Conservation (phyloP, 2,113 vertebrate species). For the Pteruthius melanotis region DNA sequence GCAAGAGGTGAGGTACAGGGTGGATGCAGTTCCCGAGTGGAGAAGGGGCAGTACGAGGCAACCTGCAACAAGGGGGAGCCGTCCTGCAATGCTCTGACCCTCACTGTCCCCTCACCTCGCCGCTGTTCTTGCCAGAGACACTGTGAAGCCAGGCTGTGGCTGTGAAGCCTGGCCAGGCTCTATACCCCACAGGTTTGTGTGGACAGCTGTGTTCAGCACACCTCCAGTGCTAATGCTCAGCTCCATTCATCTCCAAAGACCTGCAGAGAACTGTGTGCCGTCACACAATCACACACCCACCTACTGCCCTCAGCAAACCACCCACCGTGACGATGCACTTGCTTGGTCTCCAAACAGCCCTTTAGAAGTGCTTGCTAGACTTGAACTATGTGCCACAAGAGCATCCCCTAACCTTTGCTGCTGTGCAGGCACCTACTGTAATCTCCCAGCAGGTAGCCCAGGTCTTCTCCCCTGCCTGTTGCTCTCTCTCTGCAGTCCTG, state of each 20-base stretch:
- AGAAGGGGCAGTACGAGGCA: neutral
- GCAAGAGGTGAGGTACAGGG: neutral
- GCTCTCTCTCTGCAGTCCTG: neutral
- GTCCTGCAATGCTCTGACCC: neutral
- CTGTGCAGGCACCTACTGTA: neutral
- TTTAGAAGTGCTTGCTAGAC: neutral
- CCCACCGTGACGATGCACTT: neutral
- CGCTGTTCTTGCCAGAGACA: neutral
- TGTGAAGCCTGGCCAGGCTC: neutral
- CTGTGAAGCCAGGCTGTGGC: neutral
- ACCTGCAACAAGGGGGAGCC: neutral
- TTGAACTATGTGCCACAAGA: neutral
- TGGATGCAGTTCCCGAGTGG: neutral
- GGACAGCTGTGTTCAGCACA: neutral
- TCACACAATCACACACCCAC: too few species aligned
- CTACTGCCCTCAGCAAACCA: neutral
- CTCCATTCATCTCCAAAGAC: neutral
- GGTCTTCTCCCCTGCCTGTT: neutral
- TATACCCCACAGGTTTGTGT: neutral
- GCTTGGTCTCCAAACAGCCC: neutral
- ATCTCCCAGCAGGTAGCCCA: neutral
- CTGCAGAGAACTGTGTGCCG: neutral
- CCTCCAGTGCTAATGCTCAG: neutral
- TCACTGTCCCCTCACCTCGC: neutral
- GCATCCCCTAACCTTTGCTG: neutral